Conservation (phyloP, 2,113 vertebrate genomes). For the Blennius ocellaris region DNA sequence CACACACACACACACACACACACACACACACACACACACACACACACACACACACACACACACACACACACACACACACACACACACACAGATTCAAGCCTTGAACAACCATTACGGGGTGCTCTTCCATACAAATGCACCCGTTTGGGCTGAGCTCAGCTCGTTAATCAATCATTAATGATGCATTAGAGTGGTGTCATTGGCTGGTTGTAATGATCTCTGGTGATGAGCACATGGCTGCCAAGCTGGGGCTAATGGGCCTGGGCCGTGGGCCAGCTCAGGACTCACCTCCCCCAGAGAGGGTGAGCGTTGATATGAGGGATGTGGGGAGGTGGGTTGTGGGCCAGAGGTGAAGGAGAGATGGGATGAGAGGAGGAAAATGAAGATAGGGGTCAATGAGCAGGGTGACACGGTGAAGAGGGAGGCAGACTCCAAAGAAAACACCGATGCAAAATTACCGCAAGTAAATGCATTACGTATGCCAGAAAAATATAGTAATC, state of each 20-base stretch:
- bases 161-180: constrained; percentile 87
- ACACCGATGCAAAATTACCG: background rate
- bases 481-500: background rate
- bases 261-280: constrained; percentile 70
- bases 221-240: constrained; percentile 81
- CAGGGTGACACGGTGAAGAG: constrained; percentile 15
- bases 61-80: constrained; percentile 18
- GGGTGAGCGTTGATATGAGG: constrained; percentile 51
- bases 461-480: background rate
- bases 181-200: constrained; percentile 82
- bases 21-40: background rate
- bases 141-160: constrained; percentile 75
- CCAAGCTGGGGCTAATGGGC: constrained; percentile 79
- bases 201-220: constrained; percentile 78
- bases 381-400: constrained; percentile 45
- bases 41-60: constrained; percentile 17
- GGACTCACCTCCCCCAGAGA: constrained; percentile 59
- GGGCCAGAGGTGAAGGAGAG: constrained; percentile 60
- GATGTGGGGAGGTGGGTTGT: constrained; percentile 26
- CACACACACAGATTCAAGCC: constrained; percentile 56
- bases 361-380: constrained; percentile 22
- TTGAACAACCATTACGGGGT: constrained; percentile 69
- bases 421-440: constrained; percentile 8
- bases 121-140: constrained; percentile 76
- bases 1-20: constrained; percentile 28